Evolutionary conservation across 2,888 invertebrate species (phyloP), one percentile per base, ranked within the genome.

Genomic region (Netelia inedita): DNA sequence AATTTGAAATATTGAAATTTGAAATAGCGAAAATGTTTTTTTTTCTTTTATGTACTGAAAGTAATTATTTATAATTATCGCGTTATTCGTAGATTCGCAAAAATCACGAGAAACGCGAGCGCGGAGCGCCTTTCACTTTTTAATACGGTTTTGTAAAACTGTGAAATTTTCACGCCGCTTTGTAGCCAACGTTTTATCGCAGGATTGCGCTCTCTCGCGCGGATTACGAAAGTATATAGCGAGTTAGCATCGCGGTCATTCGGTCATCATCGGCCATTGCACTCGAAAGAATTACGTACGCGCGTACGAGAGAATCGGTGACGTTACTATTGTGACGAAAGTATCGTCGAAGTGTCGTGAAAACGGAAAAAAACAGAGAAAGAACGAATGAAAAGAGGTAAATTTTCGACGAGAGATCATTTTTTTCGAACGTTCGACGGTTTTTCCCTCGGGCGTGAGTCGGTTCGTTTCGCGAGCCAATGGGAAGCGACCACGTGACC

Each of bases 401-500:
- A 71, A 65, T 57, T 69, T 9, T 11, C 14, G 8, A 43, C 23
- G 21, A 23, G n/a, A 0, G 55, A 53, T 19, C n/a, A 57, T 28
- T 55, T 74, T 69, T 57, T 50, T 79, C 69, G 74, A 61, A 53
- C 61, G 53, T 63, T 43, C 50, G 43, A 0, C 73, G 71, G 57
- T 50, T 43, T 75, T 21, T 28, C 75, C 74, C 23, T 55, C 41
- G 50, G 41, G 83, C 72, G 53, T 75, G 59, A 71, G 10, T 53
- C 79, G 68, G 53, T 61, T 43, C 3, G n/a, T 46, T 65, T 71
- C 50, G 11, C 9, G 14, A 53, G 41, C 83, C 79, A 80, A 83
- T 83, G 83, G n/a, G 72, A 80, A 53, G 19, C 50, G 71, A 79
- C 79, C 79, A 66, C 83, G 66, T 23, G 79, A 71, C 63, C 79